A percentile compares a stretch with the other conserved stretches of the same genome.
Evolutionary conservation across 2,888 invertebrate species (phyloP).

Genomic region (Chrysotoxum bicinctum): DNA sequence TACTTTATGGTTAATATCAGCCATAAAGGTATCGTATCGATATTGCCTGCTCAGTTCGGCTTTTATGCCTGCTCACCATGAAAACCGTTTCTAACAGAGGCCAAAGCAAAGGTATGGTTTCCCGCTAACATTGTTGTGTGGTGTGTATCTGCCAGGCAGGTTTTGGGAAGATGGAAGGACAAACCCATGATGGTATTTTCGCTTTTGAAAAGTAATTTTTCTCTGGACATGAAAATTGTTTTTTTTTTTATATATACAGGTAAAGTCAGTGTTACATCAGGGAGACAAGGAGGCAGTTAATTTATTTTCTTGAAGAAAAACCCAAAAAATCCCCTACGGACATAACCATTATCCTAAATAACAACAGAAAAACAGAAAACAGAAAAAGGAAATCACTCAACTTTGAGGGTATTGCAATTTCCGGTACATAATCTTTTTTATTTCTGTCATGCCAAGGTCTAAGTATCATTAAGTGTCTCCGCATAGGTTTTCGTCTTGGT

Average conservation of each 20-base stretch:
- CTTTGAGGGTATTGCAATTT: constrained; percentile 14
- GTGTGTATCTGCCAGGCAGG: background rate
- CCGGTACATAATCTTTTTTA: background rate
- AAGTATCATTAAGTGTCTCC: constrained; percentile 7
- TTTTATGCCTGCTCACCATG: constrained; percentile 20
- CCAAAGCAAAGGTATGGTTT: background rate
- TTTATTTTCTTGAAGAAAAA: constrained; percentile 10
- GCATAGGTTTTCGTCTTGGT: background rate
- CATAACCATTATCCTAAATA: constrained; percentile 23
- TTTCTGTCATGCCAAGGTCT: background rate
- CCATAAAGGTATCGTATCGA: background rate
- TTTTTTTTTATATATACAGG: background rate
- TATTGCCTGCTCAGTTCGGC: background rate
- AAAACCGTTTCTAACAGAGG: background rate
- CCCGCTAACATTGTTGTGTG: background rate
- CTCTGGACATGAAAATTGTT: constrained; percentile 3
- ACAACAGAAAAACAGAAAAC: background rate
- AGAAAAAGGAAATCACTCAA: constrained; percentile 24
- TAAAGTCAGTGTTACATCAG: no score
- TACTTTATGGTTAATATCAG: constrained; percentile 1
- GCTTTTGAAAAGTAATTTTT: background rate
- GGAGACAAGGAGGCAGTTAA: constrained; percentile 1
- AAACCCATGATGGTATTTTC: background rate
- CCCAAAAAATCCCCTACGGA: constrained; percentile 2
- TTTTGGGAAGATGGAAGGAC: background rate